Base-by-base conservation (phyloP, 2,888 invertebrate species). In the Lucinisca nassula region DNA sequence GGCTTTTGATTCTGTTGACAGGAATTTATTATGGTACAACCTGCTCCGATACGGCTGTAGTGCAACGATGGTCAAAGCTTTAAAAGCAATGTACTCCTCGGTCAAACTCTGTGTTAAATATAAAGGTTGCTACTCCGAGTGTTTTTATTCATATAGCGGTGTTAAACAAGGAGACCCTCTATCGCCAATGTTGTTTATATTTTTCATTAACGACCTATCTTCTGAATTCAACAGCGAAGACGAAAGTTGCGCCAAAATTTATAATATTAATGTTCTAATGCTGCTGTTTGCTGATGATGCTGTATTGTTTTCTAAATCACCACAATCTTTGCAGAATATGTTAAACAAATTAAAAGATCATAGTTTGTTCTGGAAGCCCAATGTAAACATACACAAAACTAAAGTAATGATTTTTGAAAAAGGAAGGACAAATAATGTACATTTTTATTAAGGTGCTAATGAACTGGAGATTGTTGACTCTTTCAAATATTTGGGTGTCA, bases 1-100 rank as follows among this genome's bases (percentile, higher is more conserved):
- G 32, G 70, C 70, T 3, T 70, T 70, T 24, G 70, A 70, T 37
- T 27, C 35, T 10, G 35, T 70, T 17, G 37, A 70, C 32, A 32
- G 70, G 27, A 70, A 37, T 3, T 70, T 55, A 17, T 70, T 80
- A 30, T 72, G 72, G 73, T 55, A 51, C 24, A 80, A 72, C 32
- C 30, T 80, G 6, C 24, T 80, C 3, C 70, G 32, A 32, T 2
- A 32, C 8, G 80, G 73, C 1, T 12, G 49, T 6, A 72, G 73
- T 21, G 24, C 24, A 12, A 80, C 27, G n/a, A 67, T 80, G 38
- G n/a, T 73, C 6, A 51, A 37, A 30, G 35, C 35, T 30, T 14
- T 80, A 21, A 72, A 73, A 51, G 30, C 80, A 6, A 12, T 80
- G n/a, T 80, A 80, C 49, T 1, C 30, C 8, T 45, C 38, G 8